Percentiles rank a stretch among this genome's conserved stretches.
These are phyloP conservation scores for Cacoxenus indagator DNA, from an alignment of 2,888 invertebrate species.

Conservation along the genomic window DNA sequence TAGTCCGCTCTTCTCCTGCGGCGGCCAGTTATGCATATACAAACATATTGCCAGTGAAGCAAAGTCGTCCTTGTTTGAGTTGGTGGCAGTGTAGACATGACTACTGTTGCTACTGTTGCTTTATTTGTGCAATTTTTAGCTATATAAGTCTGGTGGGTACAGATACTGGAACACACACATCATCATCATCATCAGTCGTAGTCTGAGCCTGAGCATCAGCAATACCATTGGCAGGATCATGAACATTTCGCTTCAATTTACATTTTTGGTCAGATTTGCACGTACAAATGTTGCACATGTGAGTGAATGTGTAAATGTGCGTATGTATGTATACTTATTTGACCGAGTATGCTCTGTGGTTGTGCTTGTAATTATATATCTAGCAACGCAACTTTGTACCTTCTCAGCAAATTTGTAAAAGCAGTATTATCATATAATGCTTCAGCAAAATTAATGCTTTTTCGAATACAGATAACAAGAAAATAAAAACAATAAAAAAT, in stretches of 20 bases:
- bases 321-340: not conserved
- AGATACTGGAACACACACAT: not conserved
- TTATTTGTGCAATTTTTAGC: slow-evolving; percentile 12
- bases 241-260: slow-evolving; percentile 59
- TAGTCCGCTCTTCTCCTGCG: not conserved
- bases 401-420: no score
- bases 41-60: slow-evolving; percentile 19
- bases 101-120: slow-evolving; percentile 4
- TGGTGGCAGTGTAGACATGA: not conserved
- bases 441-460: no score
- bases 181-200: slow-evolving; percentile 40
- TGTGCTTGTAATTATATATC: slow-evolving; percentile 60
- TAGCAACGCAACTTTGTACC: no score
- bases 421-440: no score
- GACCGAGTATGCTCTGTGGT: slow-evolving; percentile 17
- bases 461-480: not conserved
- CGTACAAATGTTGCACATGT: slow-evolving; percentile 41
- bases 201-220: slow-evolving; percentile 27
- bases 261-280: slow-evolving; percentile 65
- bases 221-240: slow-evolving; percentile 18
- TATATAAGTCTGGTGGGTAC: not conserved
- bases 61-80: not conserved
- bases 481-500: not conserved
- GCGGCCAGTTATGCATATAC: slow-evolving; percentile 36
- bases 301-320: slow-evolving; percentile 13